A percentile compares a stretch with the other conserved stretches of the same genome.
Conservation (phyloP, 1,140 invertebrate species). For the Drosophila sulfurigaster region DNA sequence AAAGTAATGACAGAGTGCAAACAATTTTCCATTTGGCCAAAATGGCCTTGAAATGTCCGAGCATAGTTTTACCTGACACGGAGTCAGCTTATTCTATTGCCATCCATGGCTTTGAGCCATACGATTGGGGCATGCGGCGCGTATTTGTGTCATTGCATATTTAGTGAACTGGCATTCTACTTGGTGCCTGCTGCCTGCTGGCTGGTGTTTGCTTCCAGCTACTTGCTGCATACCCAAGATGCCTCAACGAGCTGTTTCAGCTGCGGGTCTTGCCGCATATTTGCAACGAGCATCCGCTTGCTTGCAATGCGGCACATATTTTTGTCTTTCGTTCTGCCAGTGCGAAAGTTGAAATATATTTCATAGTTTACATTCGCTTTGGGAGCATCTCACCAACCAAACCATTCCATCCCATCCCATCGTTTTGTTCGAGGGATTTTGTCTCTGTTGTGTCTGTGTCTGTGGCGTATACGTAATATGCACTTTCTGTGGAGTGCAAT, state of each 20-base stretch:
- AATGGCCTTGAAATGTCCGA: constrained; percentile 59
- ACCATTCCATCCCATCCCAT: background rate
- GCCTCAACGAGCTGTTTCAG: constrained; percentile 50
- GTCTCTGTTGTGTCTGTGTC: constrained; percentile 30
- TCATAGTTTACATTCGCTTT: constrained; percentile 79
- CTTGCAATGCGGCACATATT: constrained; percentile 70
- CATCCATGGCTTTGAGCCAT: constrained; percentile 10
- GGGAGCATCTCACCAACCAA: constrained; percentile 40
- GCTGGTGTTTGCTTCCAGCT: background rate
- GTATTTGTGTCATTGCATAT: constrained; percentile 76
- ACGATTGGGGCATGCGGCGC: constrained; percentile 47
- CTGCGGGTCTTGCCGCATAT: constrained; percentile 58
- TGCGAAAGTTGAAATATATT: constrained; percentile 80
- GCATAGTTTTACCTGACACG: constrained; percentile 53
- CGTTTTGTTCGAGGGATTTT: background rate
- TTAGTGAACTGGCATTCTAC: constrained; percentile 38
- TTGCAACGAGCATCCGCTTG: constrained; percentile 37
- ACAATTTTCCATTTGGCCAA: constrained; percentile 69
- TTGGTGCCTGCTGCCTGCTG: constrained; percentile 34
- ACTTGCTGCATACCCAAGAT: constrained; percentile 63
- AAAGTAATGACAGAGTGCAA: constrained; percentile 70
- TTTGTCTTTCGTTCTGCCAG: constrained; percentile 50
- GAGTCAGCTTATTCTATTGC: constrained; percentile 38
- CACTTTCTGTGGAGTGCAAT: constrained; percentile 74
- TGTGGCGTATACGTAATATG: constrained; percentile 69